Evolutionary conservation across 1,140 invertebrate genomes (phyloP).

Genomic region (Semibalanus balanoides): DNA sequence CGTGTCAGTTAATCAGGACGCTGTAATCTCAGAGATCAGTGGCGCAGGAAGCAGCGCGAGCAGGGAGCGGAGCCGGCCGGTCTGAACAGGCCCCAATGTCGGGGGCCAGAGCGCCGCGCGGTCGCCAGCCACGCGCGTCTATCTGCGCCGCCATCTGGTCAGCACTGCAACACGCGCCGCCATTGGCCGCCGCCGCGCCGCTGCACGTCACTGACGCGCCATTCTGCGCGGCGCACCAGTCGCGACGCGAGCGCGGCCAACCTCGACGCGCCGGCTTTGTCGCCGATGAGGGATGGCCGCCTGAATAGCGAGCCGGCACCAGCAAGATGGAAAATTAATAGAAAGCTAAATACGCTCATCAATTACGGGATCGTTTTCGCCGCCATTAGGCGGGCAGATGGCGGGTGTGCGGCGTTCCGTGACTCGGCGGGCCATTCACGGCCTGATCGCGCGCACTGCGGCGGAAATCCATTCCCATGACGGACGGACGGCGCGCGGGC

Average conservation of each 20-base stretch:
- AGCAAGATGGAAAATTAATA: conserved; percentile 2
- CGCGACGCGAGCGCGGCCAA: not conserved
- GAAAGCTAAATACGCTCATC: conserved; percentile 2
- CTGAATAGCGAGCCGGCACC: not conserved
- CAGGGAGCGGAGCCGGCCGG: no score
- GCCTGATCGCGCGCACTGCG: not conserved
- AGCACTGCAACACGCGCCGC: not conserved
- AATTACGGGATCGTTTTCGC: not conserved
- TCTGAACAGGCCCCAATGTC: no score
- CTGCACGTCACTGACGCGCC: not conserved
- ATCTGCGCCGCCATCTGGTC: not conserved
- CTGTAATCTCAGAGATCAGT: not conserved
- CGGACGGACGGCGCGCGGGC: no score
- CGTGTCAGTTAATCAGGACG: not conserved
- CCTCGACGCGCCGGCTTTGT: not conserved
- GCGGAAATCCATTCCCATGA: not conserved
- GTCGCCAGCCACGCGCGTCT: not conserved
- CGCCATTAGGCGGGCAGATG: not conserved
- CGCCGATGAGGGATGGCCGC: not conserved
- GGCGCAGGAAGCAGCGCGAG: not conserved
- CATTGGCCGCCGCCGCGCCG: not conserved
- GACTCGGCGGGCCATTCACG: not conserved
- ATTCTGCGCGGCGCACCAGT: not conserved
- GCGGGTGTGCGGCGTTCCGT: not conserved
- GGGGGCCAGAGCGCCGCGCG: no score